These are phyloP conservation scores for Echeneis naucrates DNA, from an alignment of 2,797 vertebrate genomes.

Conservation along the genomic window DNA sequence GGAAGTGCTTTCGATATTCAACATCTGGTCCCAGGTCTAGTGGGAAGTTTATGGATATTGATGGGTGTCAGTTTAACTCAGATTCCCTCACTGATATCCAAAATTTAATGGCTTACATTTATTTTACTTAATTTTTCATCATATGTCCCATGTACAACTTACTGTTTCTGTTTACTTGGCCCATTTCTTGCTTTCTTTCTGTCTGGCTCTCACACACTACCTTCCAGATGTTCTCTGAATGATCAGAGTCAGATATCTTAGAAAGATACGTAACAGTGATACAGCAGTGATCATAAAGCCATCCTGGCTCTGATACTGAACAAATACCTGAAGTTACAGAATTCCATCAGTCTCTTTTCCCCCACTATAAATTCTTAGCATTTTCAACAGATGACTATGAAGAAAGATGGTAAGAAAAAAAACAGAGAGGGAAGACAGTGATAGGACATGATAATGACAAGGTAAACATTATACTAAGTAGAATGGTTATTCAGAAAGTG, in stretches of 20 bases:
- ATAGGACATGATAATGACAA: no score
- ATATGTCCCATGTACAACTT: neutral
- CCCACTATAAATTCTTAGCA: constrained; percentile 34
- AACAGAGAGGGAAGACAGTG: neutral
- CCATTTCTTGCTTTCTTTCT: neutral
- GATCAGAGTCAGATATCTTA: constrained; percentile 12
- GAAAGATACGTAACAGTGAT: constrained; percentile 24
- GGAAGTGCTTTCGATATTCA: constrained; percentile 51
- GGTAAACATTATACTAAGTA: neutral
- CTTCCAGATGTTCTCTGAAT: constrained; percentile 2
- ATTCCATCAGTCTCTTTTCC: constrained; percentile 16
- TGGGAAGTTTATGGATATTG: constrained; percentile 43
- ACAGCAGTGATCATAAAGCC: constrained; percentile 33
- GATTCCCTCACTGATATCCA: constrained; percentile 24
- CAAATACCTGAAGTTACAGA: constrained; percentile 34
- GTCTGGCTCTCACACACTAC: neutral
- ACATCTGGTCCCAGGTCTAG: constrained; percentile 60
- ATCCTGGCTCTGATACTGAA: constrained; percentile 28
- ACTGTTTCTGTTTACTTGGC: constrained; percentile 19
- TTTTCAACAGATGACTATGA: constrained; percentile 43
- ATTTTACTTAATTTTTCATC: constrained; percentile 15
- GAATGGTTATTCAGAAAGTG: neutral
- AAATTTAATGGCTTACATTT: constrained; percentile 17
- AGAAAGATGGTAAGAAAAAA: neutral
- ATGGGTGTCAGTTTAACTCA: constrained; percentile 39